phyloP scores from a whole-genome alignment of 2,888 invertebrate genomes.

The Patella pellucida region DNA sequence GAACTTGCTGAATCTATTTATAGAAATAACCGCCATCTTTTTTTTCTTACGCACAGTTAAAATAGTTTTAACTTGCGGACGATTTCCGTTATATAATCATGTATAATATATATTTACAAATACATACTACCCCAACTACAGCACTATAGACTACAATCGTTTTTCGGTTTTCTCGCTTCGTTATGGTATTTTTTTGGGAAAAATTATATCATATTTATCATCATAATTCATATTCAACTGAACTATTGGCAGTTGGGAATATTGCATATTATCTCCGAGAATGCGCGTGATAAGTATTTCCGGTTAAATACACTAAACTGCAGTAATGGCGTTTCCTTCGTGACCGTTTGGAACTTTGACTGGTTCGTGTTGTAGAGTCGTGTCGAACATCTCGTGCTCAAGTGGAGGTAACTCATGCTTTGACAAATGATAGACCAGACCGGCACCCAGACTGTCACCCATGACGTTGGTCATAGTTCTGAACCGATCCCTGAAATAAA shows the following conservation, averaged over 20 bases:
- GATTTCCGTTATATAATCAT: too few species aligned
- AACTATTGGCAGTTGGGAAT: constrained; percentile 20
- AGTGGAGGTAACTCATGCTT: constrained; percentile 58
- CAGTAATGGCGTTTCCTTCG: constrained; percentile 45
- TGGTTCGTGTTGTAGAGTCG: constrained; percentile 21
- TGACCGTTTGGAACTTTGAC: constrained; percentile 42
- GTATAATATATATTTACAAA: too few species aligned
- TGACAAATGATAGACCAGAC: constrained; percentile 85
- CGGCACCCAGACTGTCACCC: constrained; percentile 94
- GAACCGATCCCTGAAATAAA: constrained; percentile 75
- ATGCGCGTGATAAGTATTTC: constrained; percentile 17
- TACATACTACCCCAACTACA: too few species aligned
- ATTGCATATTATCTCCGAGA: constrained; percentile 21
- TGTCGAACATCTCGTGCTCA: constrained; percentile 45
- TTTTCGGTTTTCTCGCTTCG: too few species aligned
- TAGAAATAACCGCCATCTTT: too few species aligned
- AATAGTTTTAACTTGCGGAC: too few species aligned
- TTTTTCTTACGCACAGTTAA: too few species aligned
- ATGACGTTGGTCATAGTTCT: constrained; percentile 88
- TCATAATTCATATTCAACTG: constrained; percentile 13
- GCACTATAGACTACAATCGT: too few species aligned
- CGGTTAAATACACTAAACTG: constrained; percentile 36
- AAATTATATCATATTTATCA: neutral
- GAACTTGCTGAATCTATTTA: too few species aligned
- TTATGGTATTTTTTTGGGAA: too few species aligned